A percentile compares a stretch with the other conserved stretches of the same genome.
Evolutionary conservation across 2,797 vertebrate species (phyloP).

Genomic region (Gymnoscopelus braueri): DNA sequence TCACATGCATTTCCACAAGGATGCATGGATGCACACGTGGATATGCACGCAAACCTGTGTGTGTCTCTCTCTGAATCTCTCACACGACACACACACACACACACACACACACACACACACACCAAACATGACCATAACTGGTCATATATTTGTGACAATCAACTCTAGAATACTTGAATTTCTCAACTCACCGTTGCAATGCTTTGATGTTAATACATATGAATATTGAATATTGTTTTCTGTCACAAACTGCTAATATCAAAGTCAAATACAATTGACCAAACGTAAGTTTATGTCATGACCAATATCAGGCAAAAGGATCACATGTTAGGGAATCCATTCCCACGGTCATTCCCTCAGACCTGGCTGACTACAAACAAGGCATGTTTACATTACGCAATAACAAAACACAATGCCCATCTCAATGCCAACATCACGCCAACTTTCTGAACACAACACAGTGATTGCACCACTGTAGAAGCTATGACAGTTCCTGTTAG

Average conservation of each 20-base stretch:
- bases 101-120: not conserved
- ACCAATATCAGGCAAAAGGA: too few relatives aligned
- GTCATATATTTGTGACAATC: not conserved
- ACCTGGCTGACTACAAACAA: constrained; percentile 41
- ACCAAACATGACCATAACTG: not conserved
- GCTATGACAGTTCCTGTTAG: constrained; percentile 24
- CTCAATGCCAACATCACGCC: constrained; percentile 35
- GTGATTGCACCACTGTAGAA: constrained; percentile 15
- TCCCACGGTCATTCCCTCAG: constrained; percentile 32
- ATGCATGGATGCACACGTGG: not conserved
- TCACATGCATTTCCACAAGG: not conserved
- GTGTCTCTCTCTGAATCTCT: not conserved
- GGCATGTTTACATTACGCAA: constrained; percentile 50
- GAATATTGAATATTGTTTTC: too few relatives aligned
- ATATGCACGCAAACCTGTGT: not conserved
- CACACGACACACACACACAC: not conserved
- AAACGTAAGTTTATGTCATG: too few relatives aligned
- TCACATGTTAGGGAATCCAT: constrained; percentile 48
- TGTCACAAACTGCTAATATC: too few relatives aligned
- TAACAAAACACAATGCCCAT: constrained; percentile 50
- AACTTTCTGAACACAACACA: constrained; percentile 21
- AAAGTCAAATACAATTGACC: too few relatives aligned
- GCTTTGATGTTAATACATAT: too few relatives aligned
- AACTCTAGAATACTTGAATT: too few relatives aligned
- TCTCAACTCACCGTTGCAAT: too few relatives aligned